These are phyloP conservation scores for Sparus aurata DNA, from an alignment of 2,797 vertebrate species.

Conservation along the genomic window DNA sequence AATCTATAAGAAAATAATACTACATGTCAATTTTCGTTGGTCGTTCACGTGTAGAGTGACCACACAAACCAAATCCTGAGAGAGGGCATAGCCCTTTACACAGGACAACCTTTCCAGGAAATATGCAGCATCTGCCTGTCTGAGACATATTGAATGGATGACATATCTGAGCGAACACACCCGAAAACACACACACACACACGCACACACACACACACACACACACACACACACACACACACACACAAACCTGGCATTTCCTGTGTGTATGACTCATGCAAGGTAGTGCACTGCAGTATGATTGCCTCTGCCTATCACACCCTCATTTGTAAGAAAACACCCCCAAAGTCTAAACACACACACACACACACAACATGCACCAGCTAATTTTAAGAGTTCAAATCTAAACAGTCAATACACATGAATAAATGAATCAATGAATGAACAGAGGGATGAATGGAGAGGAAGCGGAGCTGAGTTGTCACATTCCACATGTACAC, in stretches of 20 bases:
- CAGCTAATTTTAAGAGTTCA: neutral
- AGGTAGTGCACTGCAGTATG: slow-evolving; percentile 22
- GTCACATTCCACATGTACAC: slow-evolving; percentile 79
- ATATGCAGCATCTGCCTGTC: slow-evolving; percentile 40
- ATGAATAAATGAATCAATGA: slow-evolving; percentile 38
- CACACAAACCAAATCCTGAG: neutral
- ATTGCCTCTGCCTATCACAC: neutral
- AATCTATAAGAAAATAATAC: neutral
- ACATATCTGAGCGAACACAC: neutral
- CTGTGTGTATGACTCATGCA: slow-evolving; percentile 39
- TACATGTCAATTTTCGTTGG: neutral
- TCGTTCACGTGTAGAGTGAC: neutral
- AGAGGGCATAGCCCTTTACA: slow-evolving; percentile 11
- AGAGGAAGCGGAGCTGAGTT: slow-evolving; percentile 69
- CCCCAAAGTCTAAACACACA: neutral
- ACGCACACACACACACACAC: neutral
- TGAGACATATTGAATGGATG: slow-evolving; percentile 32
- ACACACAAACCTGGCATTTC: slow-evolving; percentile 32
- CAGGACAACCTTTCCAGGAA: slow-evolving; percentile 39
- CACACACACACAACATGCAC: neutral
- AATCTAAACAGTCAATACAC: slow-evolving; percentile 8
- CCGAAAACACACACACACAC: neutral
- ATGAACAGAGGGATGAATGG: slow-evolving; percentile 55
- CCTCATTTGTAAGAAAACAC: slow-evolving; percentile 24
- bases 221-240: slow-evolving; percentile 9